These are phyloP conservation scores for Gisinianus flammeolus DNA, from an alignment of 2,888 invertebrate species.

Conservation along the genomic window DNA sequence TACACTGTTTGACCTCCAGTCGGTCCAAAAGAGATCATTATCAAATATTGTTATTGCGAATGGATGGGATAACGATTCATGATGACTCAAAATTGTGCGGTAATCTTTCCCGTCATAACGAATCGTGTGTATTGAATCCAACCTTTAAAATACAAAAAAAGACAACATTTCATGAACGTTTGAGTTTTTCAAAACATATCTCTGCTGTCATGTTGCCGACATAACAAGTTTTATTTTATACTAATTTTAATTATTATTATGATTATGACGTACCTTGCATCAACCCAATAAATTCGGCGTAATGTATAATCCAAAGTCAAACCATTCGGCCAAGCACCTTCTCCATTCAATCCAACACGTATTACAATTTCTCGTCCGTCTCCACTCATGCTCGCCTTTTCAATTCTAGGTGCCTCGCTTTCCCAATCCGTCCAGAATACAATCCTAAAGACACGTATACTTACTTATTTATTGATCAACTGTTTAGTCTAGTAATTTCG, in stretches of 20 bases:
- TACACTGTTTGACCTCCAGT: constrained; percentile 88
- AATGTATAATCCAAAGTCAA: constrained; percentile 78
- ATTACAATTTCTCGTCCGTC: constrained; percentile 69
- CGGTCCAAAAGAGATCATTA: constrained; percentile 90
- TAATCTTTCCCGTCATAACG: constrained; percentile 79
- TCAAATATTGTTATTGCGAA: constrained; percentile 88
- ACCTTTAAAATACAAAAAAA: constrained; percentile 63
- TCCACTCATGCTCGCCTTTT: constrained; percentile 81
- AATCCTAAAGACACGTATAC: constrained; percentile 64
- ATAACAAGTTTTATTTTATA: background rate
- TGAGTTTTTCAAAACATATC: too few relatives aligned
- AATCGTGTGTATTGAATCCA: constrained; percentile 85
- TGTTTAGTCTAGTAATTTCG: too few relatives aligned
- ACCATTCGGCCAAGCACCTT: constrained; percentile 77
- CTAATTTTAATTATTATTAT: constrained; percentile 17
- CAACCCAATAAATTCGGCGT: constrained; percentile 80
- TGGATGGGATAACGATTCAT: constrained; percentile 81
- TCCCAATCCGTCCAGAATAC: constrained; percentile 92
- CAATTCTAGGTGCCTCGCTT: constrained; percentile 76
- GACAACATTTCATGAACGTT: background rate
- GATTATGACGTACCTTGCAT: constrained; percentile 68
- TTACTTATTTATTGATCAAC: constrained; percentile 20
- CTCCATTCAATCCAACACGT: constrained; percentile 66
- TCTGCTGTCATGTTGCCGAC: background rate
- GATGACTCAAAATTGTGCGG: constrained; percentile 73